Conservation (phyloP, 2,113 vertebrate genomes). For the Sciurus niger region DNA sequence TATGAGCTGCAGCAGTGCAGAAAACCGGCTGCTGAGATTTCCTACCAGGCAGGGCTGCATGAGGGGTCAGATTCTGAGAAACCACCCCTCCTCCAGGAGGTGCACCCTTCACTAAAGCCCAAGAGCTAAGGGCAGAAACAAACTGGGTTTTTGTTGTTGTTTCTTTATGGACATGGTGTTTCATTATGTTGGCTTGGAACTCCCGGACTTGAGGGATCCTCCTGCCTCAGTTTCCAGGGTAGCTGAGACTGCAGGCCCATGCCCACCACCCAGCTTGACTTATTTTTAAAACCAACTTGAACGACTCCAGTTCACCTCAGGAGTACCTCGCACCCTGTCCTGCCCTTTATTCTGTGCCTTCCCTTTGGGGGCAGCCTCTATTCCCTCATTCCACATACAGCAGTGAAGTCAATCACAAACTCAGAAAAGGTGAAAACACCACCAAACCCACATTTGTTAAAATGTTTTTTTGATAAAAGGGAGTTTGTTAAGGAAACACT, state of each 20-base stretch:
- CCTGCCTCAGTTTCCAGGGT: no score
- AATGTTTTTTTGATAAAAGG: conserved; percentile 9
- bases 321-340: neutral
- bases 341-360: neutral
- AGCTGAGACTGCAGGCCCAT: no score
- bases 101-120: neutral
- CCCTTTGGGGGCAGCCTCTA: no score
- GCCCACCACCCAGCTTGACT: neutral
- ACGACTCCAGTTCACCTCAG: neutral
- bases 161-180: no score
- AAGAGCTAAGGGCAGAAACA: neutral
- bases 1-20: neutral
- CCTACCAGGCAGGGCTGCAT: neutral
- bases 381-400: neutral
- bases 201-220: neutral
- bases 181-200: neutral
- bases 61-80: neutral
- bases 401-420: neutral
- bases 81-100: no score
- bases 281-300: neutral
- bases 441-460: neutral
- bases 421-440: neutral
- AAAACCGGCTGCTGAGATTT: neutral
- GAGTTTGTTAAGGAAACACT: neutral
- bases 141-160: no score